Conservation (phyloP, 2,113 vertebrate genomes). For the Natator depressus region DNA sequence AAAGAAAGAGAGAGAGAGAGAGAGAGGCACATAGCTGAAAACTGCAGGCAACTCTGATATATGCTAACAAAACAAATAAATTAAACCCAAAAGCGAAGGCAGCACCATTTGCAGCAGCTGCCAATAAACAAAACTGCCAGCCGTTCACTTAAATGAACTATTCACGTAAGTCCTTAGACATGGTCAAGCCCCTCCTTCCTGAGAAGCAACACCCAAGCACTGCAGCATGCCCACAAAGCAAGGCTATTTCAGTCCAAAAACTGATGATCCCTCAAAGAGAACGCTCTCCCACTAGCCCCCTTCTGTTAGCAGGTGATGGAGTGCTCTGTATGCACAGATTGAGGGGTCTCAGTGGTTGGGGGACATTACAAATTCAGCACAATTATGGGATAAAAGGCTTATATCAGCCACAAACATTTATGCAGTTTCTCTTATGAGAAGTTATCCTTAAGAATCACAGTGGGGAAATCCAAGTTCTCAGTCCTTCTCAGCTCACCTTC, state of each 20-base stretch:
- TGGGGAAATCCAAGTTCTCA: neutral
- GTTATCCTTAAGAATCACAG: neutral
- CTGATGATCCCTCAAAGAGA: neutral
- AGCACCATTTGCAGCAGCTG: slow-evolving; percentile 8
- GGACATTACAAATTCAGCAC: neutral
- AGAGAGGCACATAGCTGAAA: neutral
- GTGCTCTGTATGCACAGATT: slow-evolving; percentile 7
- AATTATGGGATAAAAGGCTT: neutral
- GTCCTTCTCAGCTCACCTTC: neutral
- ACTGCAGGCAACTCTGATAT: neutral
- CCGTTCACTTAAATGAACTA: neutral
- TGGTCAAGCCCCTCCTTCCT: neutral
- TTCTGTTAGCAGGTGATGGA: neutral
- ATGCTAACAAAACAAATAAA: neutral
- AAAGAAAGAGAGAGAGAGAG: no score
- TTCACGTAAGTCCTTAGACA: neutral
- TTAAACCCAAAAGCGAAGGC: neutral
- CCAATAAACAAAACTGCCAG: neutral
- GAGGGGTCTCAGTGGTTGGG: neutral
- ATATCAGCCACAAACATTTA: neutral
- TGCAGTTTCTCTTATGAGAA: neutral
- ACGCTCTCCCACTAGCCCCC: slow-evolving; percentile 10
- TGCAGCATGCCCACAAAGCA: slow-evolving; percentile 11
- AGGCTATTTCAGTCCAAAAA: slow-evolving; percentile 18
- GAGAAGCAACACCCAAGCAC: slow-evolving; percentile 31